A percentile compares a stretch with the other conserved stretches of the same genome.
Conservation (phyloP, 2,113 vertebrate species). For the Pterocles gutturalis region DNA sequence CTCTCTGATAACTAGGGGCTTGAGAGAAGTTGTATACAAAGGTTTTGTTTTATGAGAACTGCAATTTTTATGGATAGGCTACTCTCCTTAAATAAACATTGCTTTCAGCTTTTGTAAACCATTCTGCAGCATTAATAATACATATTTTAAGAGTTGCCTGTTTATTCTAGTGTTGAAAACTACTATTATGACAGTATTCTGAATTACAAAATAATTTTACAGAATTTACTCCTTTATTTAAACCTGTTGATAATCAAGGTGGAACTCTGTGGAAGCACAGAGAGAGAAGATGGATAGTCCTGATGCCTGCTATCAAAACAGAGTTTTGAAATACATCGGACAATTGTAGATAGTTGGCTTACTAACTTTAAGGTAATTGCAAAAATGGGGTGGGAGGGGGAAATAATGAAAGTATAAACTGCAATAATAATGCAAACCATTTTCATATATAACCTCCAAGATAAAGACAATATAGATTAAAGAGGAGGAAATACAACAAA, state of each 20-base stretch:
- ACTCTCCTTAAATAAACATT: background rate
- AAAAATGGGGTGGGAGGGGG: background rate
- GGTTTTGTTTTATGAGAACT: background rate
- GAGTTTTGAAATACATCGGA: background rate
- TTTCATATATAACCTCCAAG: background rate
- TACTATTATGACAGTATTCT: background rate
- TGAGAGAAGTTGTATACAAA: background rate
- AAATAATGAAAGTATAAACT: background rate
- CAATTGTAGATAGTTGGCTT: background rate
- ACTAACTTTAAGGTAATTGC: background rate
- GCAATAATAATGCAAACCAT: background rate
- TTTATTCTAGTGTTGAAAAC: background rate
- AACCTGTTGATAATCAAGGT: background rate
- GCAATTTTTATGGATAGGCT: background rate
- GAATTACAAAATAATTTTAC: background rate
- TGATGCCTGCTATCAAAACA: background rate
- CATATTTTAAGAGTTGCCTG: background rate
- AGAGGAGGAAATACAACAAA: background rate
- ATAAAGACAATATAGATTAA: background rate
- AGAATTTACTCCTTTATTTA: background rate
- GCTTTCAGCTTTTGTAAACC: background rate
- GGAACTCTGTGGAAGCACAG: background rate
- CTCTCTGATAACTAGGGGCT: background rate
- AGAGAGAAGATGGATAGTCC: background rate
- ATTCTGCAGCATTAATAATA: background rate